Conservation (phyloP, 2,888 invertebrate species). For the Harpagoxenus sublaevis region DNA sequence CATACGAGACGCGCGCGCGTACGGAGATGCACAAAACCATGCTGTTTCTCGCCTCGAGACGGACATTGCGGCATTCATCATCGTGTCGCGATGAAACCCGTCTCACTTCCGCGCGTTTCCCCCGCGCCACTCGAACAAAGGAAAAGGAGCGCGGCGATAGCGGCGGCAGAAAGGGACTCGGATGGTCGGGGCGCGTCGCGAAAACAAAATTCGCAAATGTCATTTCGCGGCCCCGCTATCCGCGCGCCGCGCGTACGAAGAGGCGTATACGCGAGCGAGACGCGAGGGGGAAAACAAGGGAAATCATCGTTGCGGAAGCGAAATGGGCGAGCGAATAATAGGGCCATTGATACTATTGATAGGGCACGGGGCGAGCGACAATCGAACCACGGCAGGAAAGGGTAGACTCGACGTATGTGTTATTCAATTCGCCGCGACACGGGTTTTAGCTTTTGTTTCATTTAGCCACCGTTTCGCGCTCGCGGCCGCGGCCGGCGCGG, state of each 20-base stretch:
- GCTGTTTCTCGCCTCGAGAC: constrained; percentile 54
- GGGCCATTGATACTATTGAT: constrained; percentile 34
- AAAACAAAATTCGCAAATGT: constrained; percentile 39
- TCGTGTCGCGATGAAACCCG: constrained; percentile 52
- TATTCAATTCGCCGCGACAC: constrained; percentile 29
- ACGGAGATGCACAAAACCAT: constrained; percentile 19
- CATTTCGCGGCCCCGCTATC: constrained; percentile 1
- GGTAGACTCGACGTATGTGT: constrained; percentile 12
- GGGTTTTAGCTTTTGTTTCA: constrained; percentile 41
- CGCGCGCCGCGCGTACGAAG: neutral
- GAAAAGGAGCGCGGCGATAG: constrained; percentile 2
- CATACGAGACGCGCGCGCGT: neutral
- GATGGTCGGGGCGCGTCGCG: neutral
- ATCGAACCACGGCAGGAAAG: neutral
- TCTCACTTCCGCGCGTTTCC: neutral
- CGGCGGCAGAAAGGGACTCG: neutral
- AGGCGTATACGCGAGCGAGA: neutral
- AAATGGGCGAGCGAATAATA: constrained; percentile 27
- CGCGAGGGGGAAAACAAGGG: neutral
- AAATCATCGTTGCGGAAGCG: neutral
- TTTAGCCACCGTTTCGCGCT: constrained; percentile 25
- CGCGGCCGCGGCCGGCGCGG: neutral
- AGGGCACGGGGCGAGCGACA: neutral
- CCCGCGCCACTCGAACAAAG: constrained; percentile 23
- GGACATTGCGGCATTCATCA: constrained; percentile 55